Base-by-base conservation (phyloP, 2,113 vertebrate species). In the Platysternon megacephalum region DNA sequence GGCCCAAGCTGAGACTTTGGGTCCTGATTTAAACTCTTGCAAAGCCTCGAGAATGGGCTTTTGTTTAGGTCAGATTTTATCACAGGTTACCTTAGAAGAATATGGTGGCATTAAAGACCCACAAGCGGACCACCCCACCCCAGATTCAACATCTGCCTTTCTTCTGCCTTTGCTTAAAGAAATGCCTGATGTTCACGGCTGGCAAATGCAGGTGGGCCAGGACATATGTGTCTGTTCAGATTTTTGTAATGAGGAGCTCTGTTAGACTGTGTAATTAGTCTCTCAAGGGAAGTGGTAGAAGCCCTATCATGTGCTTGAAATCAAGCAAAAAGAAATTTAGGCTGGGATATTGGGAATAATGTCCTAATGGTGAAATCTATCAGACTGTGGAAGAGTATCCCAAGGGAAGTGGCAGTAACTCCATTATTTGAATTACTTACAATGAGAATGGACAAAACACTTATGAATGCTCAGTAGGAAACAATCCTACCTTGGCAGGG, bases 211-310 rank as follows among this genome's bases (percentile, higher is more conserved):
- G 44, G 42, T 49, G 48, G 13, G 5, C n/a, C n/a, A 3, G 79
- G 65, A 65, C 0, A 0, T 6, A 1, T n/a, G 8, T 17, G 5
- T 5, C 4, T 0, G 0, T 39, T 79, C 46, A 48, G 48, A 89
- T 12, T 87, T 90, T n/a, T 90, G 51, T 44, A 81, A 22, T 3
- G 61, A 74, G 46, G n/a, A 10, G 49, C 19, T 79, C 82, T 52
- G 74, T 58, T 87, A 3, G 8, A 55, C 51, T 89, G 65, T 48
- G 32, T 52, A 89, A 83, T 82, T 92, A 89, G 86, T 49, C 22
- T 65, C 14, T 49, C 3, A 5, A 12, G 79, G 46, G 12, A 93
- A 88, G 42, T 1, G 72, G 6, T 3, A 82, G 29, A 81, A 91
- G 9, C 3, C 3, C 5, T 79, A 4, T 5, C 76, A 35, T 88